Evolutionary conservation across 2,113 vertebrate species (phyloP).

Genomic region (Psilopogon haemacephalus): DNA sequence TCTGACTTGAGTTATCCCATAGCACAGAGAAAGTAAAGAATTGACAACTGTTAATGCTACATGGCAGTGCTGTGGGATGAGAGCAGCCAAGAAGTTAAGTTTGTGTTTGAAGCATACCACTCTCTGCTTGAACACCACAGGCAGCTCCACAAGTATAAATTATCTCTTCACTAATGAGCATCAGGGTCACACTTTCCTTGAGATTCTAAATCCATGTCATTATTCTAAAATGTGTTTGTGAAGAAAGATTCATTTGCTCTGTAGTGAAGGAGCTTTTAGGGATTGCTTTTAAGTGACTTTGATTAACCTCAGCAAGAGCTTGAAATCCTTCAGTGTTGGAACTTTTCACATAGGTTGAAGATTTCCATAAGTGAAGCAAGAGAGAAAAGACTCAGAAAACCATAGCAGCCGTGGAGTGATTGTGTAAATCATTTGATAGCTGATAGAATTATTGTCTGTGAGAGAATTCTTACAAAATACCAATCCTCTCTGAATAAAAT

Average conservation of each 20-base stretch:
- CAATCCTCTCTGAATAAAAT: slow-evolving; percentile 60
- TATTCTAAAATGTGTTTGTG: slow-evolving; percentile 37
- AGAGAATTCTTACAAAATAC: neutral
- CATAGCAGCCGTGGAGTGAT: neutral
- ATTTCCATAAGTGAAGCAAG: slow-evolving; percentile 32
- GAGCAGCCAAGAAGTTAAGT: neutral
- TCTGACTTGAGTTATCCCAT: neutral
- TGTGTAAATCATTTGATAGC: slow-evolving; percentile 49
- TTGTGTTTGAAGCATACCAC: slow-evolving; percentile 11
- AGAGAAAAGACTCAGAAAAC: neutral
- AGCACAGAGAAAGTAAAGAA: neutral
- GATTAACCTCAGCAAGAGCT: slow-evolving; percentile 43
- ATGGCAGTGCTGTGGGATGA: neutral
- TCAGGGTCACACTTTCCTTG: slow-evolving; percentile 23
- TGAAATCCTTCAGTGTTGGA: slow-evolving; percentile 3
- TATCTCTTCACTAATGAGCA: slow-evolving; percentile 10
- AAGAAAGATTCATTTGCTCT: slow-evolving; percentile 15
- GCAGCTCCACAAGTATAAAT: slow-evolving; percentile 36
- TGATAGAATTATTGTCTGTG: slow-evolving; percentile 19
- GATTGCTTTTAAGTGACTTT: slow-evolving; percentile 43
- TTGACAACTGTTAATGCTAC: neutral
- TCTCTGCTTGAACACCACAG: slow-evolving; percentile 4
- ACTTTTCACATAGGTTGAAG: neutral
- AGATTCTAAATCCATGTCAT: slow-evolving; percentile 19
- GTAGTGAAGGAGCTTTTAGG: slow-evolving; percentile 9